phyloP scores from a whole-genome alignment of 1,140 invertebrate genomes.

The Drosophila micromelanica region DNA sequence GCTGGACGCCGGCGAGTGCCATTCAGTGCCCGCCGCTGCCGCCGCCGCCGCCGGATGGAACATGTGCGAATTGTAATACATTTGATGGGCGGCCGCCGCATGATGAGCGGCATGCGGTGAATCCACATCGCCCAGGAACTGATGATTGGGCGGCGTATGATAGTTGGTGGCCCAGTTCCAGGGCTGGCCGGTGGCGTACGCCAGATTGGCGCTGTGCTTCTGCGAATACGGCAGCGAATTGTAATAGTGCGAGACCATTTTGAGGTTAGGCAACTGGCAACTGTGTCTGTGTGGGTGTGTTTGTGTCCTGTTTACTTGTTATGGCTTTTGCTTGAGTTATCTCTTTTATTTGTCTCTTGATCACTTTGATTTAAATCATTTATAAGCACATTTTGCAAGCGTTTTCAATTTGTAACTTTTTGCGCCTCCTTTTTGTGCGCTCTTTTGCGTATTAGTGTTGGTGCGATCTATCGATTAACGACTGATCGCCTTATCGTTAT shows the following conservation, averaged over 20 bases:
- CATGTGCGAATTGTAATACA: conserved; percentile 85
- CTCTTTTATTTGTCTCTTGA: conserved; percentile 13
- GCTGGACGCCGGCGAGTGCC: conserved; percentile 79
- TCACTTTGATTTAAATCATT: conserved; percentile 19
- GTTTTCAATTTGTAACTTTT: conserved; percentile 9
- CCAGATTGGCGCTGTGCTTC: conserved; percentile 80
- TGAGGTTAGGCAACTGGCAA: conserved; percentile 42
- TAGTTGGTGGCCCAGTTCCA: conserved; percentile 83
- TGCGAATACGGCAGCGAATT: conserved; percentile 77
- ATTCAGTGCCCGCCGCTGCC: conserved; percentile 57
- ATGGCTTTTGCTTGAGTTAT: neutral
- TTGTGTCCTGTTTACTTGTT: conserved; percentile 3
- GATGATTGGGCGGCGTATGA: conserved; percentile 85
- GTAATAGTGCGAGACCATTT: conserved; percentile 83
- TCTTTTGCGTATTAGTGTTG: conserved; percentile 10
- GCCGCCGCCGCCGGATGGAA: conserved; percentile 75
- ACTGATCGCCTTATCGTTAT: conserved; percentile 3
- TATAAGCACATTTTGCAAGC: conserved; percentile 46
- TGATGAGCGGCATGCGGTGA: conserved; percentile 73
- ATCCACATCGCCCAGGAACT: conserved; percentile 85
- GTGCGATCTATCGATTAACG: conserved; percentile 28
- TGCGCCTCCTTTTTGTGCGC: conserved; percentile 20
- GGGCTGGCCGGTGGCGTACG: conserved; percentile 72
- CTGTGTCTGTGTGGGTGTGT: conserved; percentile 13
- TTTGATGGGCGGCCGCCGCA: conserved; percentile 75